These are phyloP conservation scores for Coregonus suidteri DNA, from an alignment of 2,797 vertebrate genomes.

Conservation along the genomic window DNA sequence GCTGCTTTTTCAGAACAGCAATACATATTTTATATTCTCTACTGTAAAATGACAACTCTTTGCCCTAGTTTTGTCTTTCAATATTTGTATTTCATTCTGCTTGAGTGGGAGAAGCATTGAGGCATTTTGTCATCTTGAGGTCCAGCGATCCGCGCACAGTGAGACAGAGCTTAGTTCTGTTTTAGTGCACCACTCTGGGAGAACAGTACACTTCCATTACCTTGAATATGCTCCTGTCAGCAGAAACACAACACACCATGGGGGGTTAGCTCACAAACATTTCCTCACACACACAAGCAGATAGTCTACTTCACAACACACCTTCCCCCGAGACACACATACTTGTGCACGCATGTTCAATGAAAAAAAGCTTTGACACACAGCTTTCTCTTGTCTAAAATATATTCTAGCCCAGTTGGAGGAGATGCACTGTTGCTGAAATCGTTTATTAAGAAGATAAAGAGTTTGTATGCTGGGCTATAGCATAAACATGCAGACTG, in stretches of 20 bases:
- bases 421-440: neutral
- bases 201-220: constrained; percentile 70
- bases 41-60: constrained; percentile 27
- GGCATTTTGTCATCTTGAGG: constrained; percentile 73
- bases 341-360: too few species aligned
- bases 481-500: neutral
- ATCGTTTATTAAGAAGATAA: neutral
- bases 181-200: constrained; percentile 64
- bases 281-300: constrained; percentile 13
- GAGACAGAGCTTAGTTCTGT: constrained; percentile 75
- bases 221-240: constrained; percentile 75
- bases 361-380: neutral
- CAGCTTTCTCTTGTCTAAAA: neutral
- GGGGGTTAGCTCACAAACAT: constrained; percentile 28
- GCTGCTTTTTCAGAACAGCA: constrained; percentile 40
- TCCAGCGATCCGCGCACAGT: constrained; percentile 69
- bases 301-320: neutral
- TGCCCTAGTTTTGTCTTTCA: constrained; percentile 45
- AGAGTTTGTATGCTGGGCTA: neutral
- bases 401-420: neutral
- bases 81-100: constrained; percentile 61
- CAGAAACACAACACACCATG: constrained; percentile 60
- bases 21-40: constrained; percentile 48
- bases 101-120: constrained; percentile 64
- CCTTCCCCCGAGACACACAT: neutral